Base-by-base conservation (phyloP, 2,888 invertebrate genomes). In the Cistogaster globosa region DNA sequence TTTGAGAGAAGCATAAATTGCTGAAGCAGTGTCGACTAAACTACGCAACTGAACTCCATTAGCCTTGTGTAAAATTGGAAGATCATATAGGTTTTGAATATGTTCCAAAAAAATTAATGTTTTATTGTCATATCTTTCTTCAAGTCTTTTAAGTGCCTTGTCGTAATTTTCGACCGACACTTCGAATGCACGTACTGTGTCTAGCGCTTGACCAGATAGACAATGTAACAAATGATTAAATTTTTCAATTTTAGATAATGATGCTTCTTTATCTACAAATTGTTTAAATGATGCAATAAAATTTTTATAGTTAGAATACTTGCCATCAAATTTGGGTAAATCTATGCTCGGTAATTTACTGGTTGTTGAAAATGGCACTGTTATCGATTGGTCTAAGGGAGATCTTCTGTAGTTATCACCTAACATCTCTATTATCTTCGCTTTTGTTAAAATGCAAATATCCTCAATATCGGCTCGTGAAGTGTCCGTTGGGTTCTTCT, bases 241-340 rank as follows among this genome's bases (percentile, higher is more conserved):
- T 32, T 76, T 76, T 48, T 76, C 53, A 38, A 78, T 69, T 36
- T 78, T 78, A 4, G 60, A 69, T 14, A 77, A 36, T n/a, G 38
- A 67, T 16, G 53, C 14, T 8, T 77, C 78, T 36, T 42, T 48
- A 14, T 69, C 78, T 7, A 78, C 51, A 60, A 78, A 68, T 62
- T 78, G 69, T 16, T 69, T 78, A 42, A 78, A 69, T 42, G 65
- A 79, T 6, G 74, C 62, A 16, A 84, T 84, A 18, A 81, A 84
- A 58, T 72, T 77, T 42, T 80, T 65, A 18, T 72, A 72, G 1
- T 82, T 74, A 2, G 77, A 74, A 45, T 85, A 85, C 32, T 77
- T 68, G 22, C 77, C 84, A 36, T 60, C 53, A 48, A 84, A 83
- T 20, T 14, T 68, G 2, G 72, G 76, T 36, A 78, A 55, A n/a